phyloP scores from a whole-genome alignment of 2,797 vertebrate genomes.

The Eleutherodactylus coqui region DNA sequence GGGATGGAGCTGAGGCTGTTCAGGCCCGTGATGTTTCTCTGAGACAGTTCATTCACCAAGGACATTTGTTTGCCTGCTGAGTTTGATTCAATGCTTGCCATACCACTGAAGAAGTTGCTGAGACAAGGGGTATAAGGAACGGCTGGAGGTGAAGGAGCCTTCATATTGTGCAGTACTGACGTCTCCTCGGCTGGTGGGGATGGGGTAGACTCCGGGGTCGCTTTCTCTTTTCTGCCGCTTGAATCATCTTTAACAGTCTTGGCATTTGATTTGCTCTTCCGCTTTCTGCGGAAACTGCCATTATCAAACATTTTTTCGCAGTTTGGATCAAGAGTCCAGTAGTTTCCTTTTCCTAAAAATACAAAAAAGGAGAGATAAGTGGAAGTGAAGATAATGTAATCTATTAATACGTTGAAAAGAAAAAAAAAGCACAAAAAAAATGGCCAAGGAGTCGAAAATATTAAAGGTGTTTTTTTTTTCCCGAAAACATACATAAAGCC shows the following conservation, averaged over 20 bases:
- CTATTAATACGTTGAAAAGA: too few relatives aligned
- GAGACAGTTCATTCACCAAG: conserved; percentile 81
- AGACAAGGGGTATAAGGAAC: conserved; percentile 82
- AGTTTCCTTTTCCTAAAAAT: conserved; percentile 91
- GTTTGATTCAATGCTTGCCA: conserved; percentile 80
- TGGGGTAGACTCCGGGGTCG: conserved; percentile 76
- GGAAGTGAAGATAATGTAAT: not conserved
- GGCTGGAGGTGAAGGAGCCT: conserved; percentile 75
- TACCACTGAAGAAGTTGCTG: conserved; percentile 89
- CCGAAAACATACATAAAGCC: too few relatives aligned
- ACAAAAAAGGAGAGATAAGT: conserved; percentile 38
- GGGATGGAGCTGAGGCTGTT: conserved; percentile 77
- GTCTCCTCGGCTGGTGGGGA: conserved; percentile 81
- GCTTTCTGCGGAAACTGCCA: conserved; percentile 94
- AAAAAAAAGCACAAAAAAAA: too few relatives aligned
- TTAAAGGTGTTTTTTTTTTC: too few relatives aligned
- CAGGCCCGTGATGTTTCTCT: conserved; percentile 86
- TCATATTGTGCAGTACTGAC: conserved; percentile 75
- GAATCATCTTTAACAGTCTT: conserved; percentile 76
- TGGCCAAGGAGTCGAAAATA: too few relatives aligned
- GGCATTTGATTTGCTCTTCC: conserved; percentile 87
- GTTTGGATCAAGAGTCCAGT: conserved; percentile 98
- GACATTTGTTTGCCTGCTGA: conserved; percentile 74
- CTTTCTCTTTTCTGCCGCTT: conserved; percentile 69
- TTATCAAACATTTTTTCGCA: conserved; percentile 99